Base-by-base conservation (phyloP, 2,888 invertebrate species). In the Stenodema calcarata region DNA sequence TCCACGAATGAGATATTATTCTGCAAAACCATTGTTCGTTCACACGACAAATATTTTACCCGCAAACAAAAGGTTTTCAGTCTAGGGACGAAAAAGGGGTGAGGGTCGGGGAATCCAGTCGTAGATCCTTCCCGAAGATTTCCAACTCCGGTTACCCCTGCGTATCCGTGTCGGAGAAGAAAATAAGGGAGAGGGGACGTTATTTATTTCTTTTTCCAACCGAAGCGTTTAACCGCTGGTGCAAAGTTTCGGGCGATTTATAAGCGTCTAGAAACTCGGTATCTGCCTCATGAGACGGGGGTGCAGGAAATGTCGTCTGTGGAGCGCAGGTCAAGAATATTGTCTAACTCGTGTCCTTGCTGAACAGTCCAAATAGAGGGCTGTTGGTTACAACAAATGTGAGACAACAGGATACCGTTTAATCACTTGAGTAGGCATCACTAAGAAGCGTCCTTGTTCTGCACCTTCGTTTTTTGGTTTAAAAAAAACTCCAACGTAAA, bases 211-310 rank as follows among this genome's bases (percentile, higher is more conserved):
- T 50, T 79, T 50, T n/a, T 18, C 12, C 79, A 47, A 79, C 50
- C 47, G 79, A 79, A 50, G 50, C 79, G 79, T 79, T 79, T 79
- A 79, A 79, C 79, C 79, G 50, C 79, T 79, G 79, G 50, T 47
- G 50, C 79, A 50, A 79, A 79, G 27, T 79, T 79, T 79, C 18
- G 50, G 50, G 79, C 47, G 44, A 79, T 79, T 79, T 79, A 79
- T 79, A 79, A 47, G 47, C 44, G 79, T 79, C 79, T 47, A 23
- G 50, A 50, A 54, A 54, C 54, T 54, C 54, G 18, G 54, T 54
- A 18, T 18, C 7, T 18, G 16, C 18, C 18, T 2, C n/a, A 18
- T n/a, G 54, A 16, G 54, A 0, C n/a, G 54, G 54, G 18, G n/a
- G 50, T 16, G 11, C 16, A 12, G n/a, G 50, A 50, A 9, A 44